A percentile compares a stretch with the other conserved stretches of the same genome.
phyloP scores from a whole-genome alignment of 2,888 invertebrate species.

The Gasteruption jaculator region DNA sequence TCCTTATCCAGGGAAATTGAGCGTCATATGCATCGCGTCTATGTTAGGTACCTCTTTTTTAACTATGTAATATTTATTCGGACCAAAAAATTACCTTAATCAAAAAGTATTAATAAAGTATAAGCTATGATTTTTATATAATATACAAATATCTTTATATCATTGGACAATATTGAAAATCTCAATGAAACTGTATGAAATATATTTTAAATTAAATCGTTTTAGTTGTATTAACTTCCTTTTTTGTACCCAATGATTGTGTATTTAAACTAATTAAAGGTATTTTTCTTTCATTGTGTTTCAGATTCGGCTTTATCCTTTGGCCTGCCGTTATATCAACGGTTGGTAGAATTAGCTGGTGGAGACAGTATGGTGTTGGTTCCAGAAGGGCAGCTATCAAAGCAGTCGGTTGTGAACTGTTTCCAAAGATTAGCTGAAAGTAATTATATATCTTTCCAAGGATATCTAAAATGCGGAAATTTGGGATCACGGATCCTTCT shows the following conservation, averaged over 20 bases:
- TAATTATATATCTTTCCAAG: conserved; percentile 71
- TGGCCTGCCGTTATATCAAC: conserved; percentile 72
- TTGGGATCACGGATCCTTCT: conserved; percentile 68
- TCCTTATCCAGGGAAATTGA: conserved; percentile 76
- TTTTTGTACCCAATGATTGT: conserved; percentile 9
- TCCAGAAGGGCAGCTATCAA: conserved; percentile 57
- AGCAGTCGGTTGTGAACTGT: conserved; percentile 46
- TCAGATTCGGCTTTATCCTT: conserved; percentile 45
- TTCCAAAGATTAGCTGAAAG: conserved; percentile 65
- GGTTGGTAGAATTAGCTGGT: conserved; percentile 73
- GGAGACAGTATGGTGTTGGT: conserved; percentile 61
- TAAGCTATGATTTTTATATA: too few relatives aligned
- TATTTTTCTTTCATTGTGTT: conserved; percentile 11
- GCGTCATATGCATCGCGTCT: conserved; percentile 66
- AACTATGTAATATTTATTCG: neutral
- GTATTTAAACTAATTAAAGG: conserved; percentile 4
- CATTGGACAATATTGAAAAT: too few relatives aligned
- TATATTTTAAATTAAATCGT: neutral
- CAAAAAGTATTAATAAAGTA: too few relatives aligned
- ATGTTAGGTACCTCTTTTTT: conserved; percentile 65
- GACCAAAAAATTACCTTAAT: too few relatives aligned
- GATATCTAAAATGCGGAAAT: conserved; percentile 69
- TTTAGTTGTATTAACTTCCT: neutral
- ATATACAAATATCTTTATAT: conserved; percentile 9
- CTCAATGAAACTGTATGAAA: too few relatives aligned